phyloP scores from a whole-genome alignment of 2,113 vertebrate genomes.

The Colossoma macropomum region DNA sequence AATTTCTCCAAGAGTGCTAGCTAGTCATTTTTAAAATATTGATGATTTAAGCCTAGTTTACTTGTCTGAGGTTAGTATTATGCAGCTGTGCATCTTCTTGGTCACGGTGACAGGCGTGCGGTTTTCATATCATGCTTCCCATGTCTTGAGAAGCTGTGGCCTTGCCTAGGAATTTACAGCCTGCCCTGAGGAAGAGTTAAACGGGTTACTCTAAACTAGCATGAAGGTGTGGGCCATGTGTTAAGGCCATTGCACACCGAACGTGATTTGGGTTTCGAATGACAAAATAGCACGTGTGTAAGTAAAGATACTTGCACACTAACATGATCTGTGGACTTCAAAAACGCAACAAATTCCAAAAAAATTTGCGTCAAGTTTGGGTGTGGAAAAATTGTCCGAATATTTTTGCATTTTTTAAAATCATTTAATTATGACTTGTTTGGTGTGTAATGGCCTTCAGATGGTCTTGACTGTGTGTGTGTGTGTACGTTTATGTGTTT shows the following conservation, averaged over 20 bases:
- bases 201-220: constrained; percentile 56
- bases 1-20: constrained; percentile 41
- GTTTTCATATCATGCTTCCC: constrained; percentile 44
- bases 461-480: constrained; percentile 43
- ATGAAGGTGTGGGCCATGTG: constrained; percentile 47
- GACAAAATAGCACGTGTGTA: no score
- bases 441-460: not conserved
- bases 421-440: no score
- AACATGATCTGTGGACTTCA: no score
- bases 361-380: no score
- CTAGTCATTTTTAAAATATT: constrained; percentile 19
- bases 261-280: no score
- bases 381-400: no score
- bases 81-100: constrained; percentile 45
- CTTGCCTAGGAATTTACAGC: constrained; percentile 52
- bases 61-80: constrained; percentile 44
- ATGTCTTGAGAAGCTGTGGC: constrained; percentile 51
- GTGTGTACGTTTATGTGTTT: constrained; percentile 8
- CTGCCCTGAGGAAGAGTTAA: constrained; percentile 56
- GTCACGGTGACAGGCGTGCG: constrained; percentile 18
- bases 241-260: not conserved
- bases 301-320: no score
- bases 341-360: no score
- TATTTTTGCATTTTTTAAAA: no score
- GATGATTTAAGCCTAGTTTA: constrained; percentile 30